Evolutionary conservation across 2,113 vertebrate genomes (phyloP), one percentile per base, ranked within the genome.

Genomic region (Coracopsis vasa): DNA sequence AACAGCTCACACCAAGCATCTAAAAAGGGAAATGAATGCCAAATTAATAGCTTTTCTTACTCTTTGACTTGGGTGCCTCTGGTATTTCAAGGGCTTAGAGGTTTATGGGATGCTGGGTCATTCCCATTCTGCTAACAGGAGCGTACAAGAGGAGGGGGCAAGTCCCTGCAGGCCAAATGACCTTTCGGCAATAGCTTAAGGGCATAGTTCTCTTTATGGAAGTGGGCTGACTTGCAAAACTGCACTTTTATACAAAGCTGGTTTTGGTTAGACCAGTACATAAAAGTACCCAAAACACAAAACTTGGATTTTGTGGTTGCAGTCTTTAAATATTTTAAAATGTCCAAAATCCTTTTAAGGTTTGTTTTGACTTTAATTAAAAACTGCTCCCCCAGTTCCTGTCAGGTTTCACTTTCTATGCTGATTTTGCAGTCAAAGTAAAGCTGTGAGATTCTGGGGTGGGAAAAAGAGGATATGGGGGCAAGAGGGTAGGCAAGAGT

Each of bases 291-390:
- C 41, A 39, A 95, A 98, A 93, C 78, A 94, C 56, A 97, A 86
- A 97, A 94, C 94, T 97, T 97, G 72, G 94, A 93, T 97, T 97
- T 97, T 97, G 96, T 97, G 94, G 96, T 97, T 96, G 69, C 78
- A 64, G 29, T 92, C 86, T 97, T 88, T 92, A 94, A 94, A 82
- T 95, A 95, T 74, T 97, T 92, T 56, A 89, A 96, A 97, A 86
- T 53, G 6, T 94, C 67, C 50, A 66, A 96, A 96, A 96, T 66
- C 79, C 47, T 94, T 92, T 33, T 24, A 94, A 89, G 29, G 79
- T 87, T 73, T 91, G 6, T 81, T 93, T 91, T 1, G 18, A 70
- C 42, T 85, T 88, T 56, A 50, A 33, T 86, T 93, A 74, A 92
- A 93, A 86, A 56, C 24, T 61, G 8, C 45, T 90, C 13, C 45